Evolutionary conservation across 2,113 vertebrate species (phyloP).

Genomic region (Gobio gobio): DNA sequence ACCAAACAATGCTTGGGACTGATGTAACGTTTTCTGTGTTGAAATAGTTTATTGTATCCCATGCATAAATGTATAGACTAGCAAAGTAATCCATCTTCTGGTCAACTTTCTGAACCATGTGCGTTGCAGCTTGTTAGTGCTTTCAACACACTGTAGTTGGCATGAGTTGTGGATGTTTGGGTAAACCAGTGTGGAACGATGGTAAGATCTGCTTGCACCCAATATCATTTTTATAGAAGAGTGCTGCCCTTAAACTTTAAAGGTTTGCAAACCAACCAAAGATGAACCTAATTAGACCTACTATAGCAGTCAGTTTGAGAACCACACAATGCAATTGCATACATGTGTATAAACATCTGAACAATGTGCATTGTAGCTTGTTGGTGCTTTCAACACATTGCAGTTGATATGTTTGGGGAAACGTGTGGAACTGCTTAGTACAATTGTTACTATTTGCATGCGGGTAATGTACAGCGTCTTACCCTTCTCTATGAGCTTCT

Average conservation of each 20-base stretch:
- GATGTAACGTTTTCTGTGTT: background rate
- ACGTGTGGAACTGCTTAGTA: background rate
- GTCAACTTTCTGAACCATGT: background rate
- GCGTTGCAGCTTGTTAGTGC: background rate
- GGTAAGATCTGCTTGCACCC: background rate
- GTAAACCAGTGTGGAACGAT: background rate
- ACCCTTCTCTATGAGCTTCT: conserved; percentile 98
- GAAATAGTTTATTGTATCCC: background rate
- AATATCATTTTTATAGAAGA: background rate
- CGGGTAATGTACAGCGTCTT: conserved; percentile 65
- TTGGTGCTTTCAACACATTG: background rate
- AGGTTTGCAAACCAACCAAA: background rate
- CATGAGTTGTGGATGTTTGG: background rate
- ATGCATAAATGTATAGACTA: background rate
- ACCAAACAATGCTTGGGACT: background rate
- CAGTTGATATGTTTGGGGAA: background rate
- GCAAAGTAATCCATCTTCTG: background rate
- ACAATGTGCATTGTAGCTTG: background rate
- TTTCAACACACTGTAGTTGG: background rate
- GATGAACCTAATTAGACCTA: background rate
- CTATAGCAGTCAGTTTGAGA: background rate
- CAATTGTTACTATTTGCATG: background rate
- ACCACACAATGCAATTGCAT: background rate
- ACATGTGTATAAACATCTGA: background rate
- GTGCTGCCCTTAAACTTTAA: background rate